Base-by-base conservation (phyloP, 2,888 invertebrate genomes). In the Marronus borbonicus region DNA sequence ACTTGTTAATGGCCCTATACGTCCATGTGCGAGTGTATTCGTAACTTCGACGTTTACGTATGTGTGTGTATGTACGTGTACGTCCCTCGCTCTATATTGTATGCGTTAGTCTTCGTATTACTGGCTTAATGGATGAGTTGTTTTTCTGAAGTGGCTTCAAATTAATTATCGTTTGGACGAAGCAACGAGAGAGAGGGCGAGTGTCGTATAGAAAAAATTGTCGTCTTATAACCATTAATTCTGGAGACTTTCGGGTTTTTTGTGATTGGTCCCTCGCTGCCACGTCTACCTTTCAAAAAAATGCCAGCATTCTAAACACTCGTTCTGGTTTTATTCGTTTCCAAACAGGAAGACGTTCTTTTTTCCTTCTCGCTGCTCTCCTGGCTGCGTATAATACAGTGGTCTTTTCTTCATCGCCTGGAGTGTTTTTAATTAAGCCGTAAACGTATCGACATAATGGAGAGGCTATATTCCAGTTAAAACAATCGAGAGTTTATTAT, bases 121-220 rank as follows among this genome's bases (percentile, higher is more conserved):
- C 79, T 69, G 76, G 66, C 85, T 86, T 87, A 87, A 87, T 87
- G 86, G 87, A 87, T 85, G 86, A 85, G 85, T 87, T 87, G 87
- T 86, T 87, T 87, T 87, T 86, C 85, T 85, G 83, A 84, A 85
- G 86, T 85, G 86, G 82, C 85, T 87, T 85, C 85, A 86, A 86
- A 86, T 87, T 87, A 86, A 87, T 87, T 87, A 86, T 60, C 72
- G 72, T 74, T 74, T 55, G 72, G 72, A 14, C 72, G 52, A 36
- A 65, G 39, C 36, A 17, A 36, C 31, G 68, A 50, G 68, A 50
- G 28, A 50, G 50, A 24, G 68, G 14, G 28, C 14, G 39, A 66
- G 20, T 17, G 44, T 8, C 14, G 68, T 24, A 17, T 31, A 60
- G 55, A 75, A 81, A 80, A 78, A 80, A 81, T 80, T 78, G 79